These are phyloP conservation scores for Drosophila truncata DNA, from an alignment of 1,140 invertebrate genomes.

Conservation along the genomic window DNA sequence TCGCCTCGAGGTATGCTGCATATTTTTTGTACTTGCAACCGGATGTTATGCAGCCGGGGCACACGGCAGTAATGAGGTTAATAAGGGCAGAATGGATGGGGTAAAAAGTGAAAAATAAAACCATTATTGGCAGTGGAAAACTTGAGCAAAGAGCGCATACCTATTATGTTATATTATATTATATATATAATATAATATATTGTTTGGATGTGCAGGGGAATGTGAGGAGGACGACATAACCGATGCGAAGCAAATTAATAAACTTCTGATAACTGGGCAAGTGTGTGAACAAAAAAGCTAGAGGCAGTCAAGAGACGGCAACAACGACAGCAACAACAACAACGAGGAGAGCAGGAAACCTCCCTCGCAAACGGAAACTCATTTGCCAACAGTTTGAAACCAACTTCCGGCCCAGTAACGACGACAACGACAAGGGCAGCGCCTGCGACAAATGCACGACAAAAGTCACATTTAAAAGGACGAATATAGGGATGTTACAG, in stretches of 20 bases:
- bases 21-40: not conserved
- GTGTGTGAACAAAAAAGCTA: conserved; percentile 30
- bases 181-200: not conserved
- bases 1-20: conserved; percentile 6
- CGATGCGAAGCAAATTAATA: conserved; percentile 63
- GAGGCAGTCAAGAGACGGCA: conserved; percentile 27
- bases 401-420: conserved; percentile 60
- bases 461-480: conserved; percentile 52
- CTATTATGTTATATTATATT: not conserved
- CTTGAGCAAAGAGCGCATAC: not conserved
- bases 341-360: conserved; percentile 50
- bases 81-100: not conserved
- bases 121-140: conserved; percentile 1
- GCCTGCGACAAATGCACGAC: conserved; percentile 50
- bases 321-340: conserved; percentile 24
- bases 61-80: conserved; percentile 2
- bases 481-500: not conserved
- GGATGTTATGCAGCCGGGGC: conserved; percentile 1
- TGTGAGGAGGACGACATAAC: conserved; percentile 18
- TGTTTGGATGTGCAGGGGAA: not conserved
- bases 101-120: not conserved
- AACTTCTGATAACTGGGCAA: conserved; percentile 55
- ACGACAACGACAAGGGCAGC: conserved; percentile 50
- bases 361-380: conserved; percentile 66
- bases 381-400: conserved; percentile 74